Evolutionary conservation across 2,113 vertebrate species (phyloP), one percentile per base, ranked within the genome.

Genomic region (Lepus timidus): DNA sequence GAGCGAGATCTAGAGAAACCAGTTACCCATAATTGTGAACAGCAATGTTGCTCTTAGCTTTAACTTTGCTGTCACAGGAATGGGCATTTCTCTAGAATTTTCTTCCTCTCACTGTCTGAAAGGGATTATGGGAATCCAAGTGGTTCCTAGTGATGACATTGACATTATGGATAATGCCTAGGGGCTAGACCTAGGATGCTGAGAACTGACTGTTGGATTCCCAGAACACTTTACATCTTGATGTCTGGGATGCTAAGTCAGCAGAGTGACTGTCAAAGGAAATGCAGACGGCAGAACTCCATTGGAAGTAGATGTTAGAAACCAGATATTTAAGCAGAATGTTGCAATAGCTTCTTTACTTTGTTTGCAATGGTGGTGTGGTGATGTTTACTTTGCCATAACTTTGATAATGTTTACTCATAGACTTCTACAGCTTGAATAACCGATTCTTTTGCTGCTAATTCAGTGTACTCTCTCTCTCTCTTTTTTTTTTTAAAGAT

Each of bases 191-290:
- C 76, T 11, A n/a, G 82, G 80, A 70, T 73, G 94, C 95, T 92
- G 95, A 92, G 70, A 97, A 92, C 78, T 85, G 95, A 70, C 90
- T 85, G 61, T n/a, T 94, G 85, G 80, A 64, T 97, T 97, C 97
- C 96, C 95, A 96, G 97, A 96, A 97, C 70, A 36, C 76, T 95
- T 97, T 88, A 76, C 92, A 85, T 93, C 96, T 96, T 84, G 93
- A 74, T 44, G 58, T 90, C 80, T 73, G 84, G 62, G 87, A 33
- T 86, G 96, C 95, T 80, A 90, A 86, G 95, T 96, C 94, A 96
- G 97, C 96, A 95, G 82, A 79, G 61, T 91, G 81, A 87, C 61
- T 95, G 90, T 83, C 17, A 84, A 52, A 89, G 39, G 65, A 91
- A 73, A 65, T 11, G 65, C 65, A 74, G 68, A 29, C 78, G 62